These are phyloP conservation scores for Thymelicus lineola DNA, from an alignment of 2,888 invertebrate genomes.

Conservation along the genomic window DNA sequence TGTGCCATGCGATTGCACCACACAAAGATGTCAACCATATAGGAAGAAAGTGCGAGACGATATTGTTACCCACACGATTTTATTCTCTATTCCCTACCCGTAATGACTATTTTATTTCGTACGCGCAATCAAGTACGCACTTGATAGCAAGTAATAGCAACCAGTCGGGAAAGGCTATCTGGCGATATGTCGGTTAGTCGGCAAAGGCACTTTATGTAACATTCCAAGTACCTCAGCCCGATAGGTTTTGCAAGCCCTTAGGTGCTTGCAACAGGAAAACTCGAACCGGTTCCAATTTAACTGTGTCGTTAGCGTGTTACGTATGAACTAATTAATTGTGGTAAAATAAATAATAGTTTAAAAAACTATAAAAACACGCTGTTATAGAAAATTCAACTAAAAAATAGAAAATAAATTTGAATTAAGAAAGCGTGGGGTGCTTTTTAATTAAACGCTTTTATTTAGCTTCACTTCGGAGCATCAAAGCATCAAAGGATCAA, in stretches of 20 bases:
- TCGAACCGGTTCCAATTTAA: constrained; percentile 5
- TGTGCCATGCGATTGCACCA: background rate
- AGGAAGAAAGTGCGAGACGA: constrained; percentile 32
- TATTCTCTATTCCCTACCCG: background rate
- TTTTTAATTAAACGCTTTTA: too few species aligned
- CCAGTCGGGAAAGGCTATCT: constrained; percentile 35
- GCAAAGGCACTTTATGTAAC: constrained; percentile 36
- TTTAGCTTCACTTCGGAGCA: too few species aligned
- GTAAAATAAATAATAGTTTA: too few species aligned
- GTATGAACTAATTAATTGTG: too few species aligned
- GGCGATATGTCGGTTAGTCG: constrained; percentile 37
- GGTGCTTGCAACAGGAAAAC: constrained; percentile 12
- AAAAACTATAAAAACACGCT: too few species aligned
- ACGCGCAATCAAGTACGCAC: constrained; percentile 9
- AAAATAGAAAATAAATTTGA: too few species aligned
- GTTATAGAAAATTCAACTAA: too few species aligned
- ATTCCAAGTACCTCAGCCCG: constrained; percentile 14
- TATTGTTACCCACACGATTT: background rate
- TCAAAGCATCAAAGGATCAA: too few species aligned
- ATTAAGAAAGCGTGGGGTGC: too few species aligned
- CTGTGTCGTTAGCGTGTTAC: constrained; percentile 2
- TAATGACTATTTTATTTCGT: constrained; percentile 2
- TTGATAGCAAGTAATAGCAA: constrained; percentile 10
- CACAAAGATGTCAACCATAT: constrained; percentile 30
- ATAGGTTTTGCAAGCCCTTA: constrained; percentile 34